A percentile compares a stretch with the other conserved stretches of the same genome.
phyloP scores from a whole-genome alignment of 2,888 invertebrate genomes.

The Drosophila seclusa region DNA sequence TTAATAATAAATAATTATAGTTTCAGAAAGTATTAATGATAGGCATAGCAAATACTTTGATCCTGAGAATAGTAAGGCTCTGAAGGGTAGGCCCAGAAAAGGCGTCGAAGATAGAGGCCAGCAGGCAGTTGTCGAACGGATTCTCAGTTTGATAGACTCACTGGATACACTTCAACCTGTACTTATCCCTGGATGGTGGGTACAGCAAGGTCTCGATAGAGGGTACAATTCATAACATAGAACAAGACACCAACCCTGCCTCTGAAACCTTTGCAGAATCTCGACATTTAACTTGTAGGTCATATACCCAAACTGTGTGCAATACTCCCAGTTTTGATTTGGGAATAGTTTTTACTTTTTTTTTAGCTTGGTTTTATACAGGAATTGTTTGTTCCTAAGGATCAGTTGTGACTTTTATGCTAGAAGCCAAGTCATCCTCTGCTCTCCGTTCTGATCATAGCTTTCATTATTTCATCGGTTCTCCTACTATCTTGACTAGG shows the following conservation, averaged over 20 bases:
- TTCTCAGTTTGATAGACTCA: neutral
- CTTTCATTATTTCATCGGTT: neutral
- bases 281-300: neutral
- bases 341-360: neutral
- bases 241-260: neutral
- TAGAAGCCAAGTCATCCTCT: neutral
- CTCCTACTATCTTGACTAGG: neutral
- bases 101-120: neutral
- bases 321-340: too few relatives aligned
- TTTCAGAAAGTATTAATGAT: too few relatives aligned
- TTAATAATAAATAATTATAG: neutral
- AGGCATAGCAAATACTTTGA: too few relatives aligned
- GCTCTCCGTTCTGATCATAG: neutral
- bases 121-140: neutral
- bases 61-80: too few relatives aligned
- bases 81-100: too few relatives aligned
- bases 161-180: neutral
- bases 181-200: neutral
- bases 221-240: neutral
- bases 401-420: neutral
- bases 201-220: neutral
- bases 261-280: neutral
- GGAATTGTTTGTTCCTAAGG: neutral
- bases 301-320: neutral
- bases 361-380: neutral